A percentile compares a stretch with the other conserved stretches of the same genome.
These are phyloP conservation scores for Melinaea marsaeus DNA, from an alignment of 2,888 invertebrate genomes.

Conservation along the genomic window DNA sequence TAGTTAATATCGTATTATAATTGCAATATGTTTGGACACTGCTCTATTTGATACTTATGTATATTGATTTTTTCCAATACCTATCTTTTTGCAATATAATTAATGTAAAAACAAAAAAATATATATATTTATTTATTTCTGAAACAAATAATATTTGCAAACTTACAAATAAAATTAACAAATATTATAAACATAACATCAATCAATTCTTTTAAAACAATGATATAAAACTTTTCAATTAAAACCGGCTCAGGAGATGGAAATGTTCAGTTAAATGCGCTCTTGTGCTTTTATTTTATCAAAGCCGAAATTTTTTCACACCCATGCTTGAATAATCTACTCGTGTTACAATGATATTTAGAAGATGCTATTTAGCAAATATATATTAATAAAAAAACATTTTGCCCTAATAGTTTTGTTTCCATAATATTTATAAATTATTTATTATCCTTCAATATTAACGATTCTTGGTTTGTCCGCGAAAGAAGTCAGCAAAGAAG, in stretches of 20 bases:
- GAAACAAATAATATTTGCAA: too few species aligned
- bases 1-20: too few species aligned
- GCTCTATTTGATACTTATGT: too few species aligned
- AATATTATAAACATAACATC: conserved; percentile 56
- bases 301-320: neutral
- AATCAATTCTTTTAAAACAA: conserved; percentile 65
- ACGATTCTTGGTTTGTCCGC: neutral
- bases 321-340: neutral
- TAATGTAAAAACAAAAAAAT: too few species aligned
- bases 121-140: too few species aligned
- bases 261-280: conserved; percentile 23
- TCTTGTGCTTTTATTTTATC: neutral
- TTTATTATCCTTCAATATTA: neutral
- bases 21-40: too few species aligned
- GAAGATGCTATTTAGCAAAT: neutral
- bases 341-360: neutral
- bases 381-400: neutral
- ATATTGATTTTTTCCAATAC: too few species aligned
- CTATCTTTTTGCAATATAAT: too few species aligned
- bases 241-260: conserved; percentile 33
- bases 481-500: conserved; percentile 28
- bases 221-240: too few species aligned
- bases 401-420: neutral
- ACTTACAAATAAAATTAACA: too few species aligned
- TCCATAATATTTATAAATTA: neutral